Base-by-base conservation (phyloP, 2,113 vertebrate species). In the Microcebus lehilahytsara region DNA sequence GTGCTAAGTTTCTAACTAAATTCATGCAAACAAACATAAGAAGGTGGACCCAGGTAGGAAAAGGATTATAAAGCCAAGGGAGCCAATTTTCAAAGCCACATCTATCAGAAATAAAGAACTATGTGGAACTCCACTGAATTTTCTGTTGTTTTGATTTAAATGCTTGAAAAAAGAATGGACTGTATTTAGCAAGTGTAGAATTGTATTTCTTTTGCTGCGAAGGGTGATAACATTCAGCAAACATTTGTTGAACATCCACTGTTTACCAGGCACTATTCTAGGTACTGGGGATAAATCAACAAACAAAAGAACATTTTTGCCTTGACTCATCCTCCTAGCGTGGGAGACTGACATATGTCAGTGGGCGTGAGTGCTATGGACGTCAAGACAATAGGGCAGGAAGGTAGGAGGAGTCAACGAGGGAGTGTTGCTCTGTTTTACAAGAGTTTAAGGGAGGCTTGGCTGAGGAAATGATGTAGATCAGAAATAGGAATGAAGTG, bases 111-210 rank as follows among this genome's bases (percentile, higher is more conserved):
- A 75, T 77, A 86, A 17, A 83, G 71, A 69, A 42, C 37, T 86
- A 5, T 51, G 37, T 49, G 20, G 56, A 37, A 16, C 2, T 53
- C 20, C 51, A 49, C 4, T 80, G 49, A 42, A 27, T 89, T 91
- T 96, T 89, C 14, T 92, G 9, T 46, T 87, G 53, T 84, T 96
- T 87, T 86, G 30, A 23, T 96, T 60, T 67, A 85, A 49, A 85
- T 66, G 10, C 6, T 46, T 90, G n/a, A 4, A 69, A 49, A 95
- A 67, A 78, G 27, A 56, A 10, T 74, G 95, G 67, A 84, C 20
- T 89, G 3, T 3, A 78, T 93, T 91, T 67, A 60, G 46, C 87
- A 78, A 79, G 17, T 58, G 3, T 3, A 91, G 49, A 75, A 56
- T 11, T 77, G 13, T 46, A 11, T 11, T 84, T 84, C n/a, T 87